Evolutionary conservation across 2,888 invertebrate genomes (phyloP), one percentile per base, ranked within the genome.

Genomic region (Hirtodrosophila trivittata): DNA sequence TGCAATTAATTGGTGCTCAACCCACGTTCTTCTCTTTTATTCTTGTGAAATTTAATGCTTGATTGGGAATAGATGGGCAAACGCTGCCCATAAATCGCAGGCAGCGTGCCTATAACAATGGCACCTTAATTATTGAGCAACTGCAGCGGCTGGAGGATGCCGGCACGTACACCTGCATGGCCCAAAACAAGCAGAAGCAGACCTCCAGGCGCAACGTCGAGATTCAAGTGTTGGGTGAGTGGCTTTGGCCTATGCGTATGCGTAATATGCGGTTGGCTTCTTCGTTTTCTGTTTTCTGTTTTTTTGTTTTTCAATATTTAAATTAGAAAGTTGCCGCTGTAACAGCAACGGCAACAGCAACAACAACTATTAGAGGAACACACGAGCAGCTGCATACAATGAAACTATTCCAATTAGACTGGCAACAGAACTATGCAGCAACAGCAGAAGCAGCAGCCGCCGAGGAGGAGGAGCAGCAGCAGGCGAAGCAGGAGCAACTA

Each of bases 91-190:
- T 96, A 66, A 97, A 96, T 91, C 93, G 97, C 74, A 93, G 97
- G 51, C 97, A 97, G 90, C 94, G 95, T 75, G 96, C 96, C 71
- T 96, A 96, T 81, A 93, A 94, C 21, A 97, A 97, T 88, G 97
- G 97, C 30, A 97, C 97, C 7, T 92, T 98, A 70, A 94, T 95
- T 56, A 95, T 98, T 58, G 95, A 95, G 88, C 95, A 95, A 88
- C 95, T 97, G 43, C 97, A 97, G 89, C 93, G 96, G 47, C 93
- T 93, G 42, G 95, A 95, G 85, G 97, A 97, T 89, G 96, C 95
- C 7, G 97, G 97, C 49, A 95, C 95, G 8, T 97, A 97, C 91
- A 96, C 96, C 42, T 98, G 97, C 89, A 95, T 95, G 84, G 97
- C 97, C 0, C 94, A 94, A 68, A 97, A 97, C 90, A 93, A 95